These are phyloP conservation scores for Picathartes gymnocephalus DNA, from an alignment of 2,113 vertebrate genomes.

Conservation along the genomic window DNA sequence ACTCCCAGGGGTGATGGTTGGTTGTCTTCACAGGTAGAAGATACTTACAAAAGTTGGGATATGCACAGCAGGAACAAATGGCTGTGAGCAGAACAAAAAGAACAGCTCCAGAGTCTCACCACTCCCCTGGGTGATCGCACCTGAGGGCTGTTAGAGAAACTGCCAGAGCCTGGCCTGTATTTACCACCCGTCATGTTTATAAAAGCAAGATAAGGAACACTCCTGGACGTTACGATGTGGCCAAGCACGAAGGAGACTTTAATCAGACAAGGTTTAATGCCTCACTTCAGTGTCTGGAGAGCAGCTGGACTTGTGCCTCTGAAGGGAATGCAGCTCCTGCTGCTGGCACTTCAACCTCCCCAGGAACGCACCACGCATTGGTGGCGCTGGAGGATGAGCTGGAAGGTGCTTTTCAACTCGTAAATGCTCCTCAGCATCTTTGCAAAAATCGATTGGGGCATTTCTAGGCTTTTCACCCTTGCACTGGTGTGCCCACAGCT, in stretches of 20 bases:
- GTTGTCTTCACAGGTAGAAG: background rate
- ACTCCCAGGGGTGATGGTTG: background rate
- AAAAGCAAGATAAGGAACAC: background rate
- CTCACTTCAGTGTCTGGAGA: background rate
- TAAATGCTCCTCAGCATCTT: background rate
- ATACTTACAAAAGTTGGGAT: background rate
- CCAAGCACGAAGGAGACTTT: background rate
- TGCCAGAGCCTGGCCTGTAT: background rate
- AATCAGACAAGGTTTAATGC: background rate
- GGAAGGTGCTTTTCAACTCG: background rate
- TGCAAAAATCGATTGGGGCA: accelerated
- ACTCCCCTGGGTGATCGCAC: background rate
- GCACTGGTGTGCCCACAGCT: background rate
- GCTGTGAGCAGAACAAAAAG: background rate
- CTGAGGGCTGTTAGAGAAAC: background rate
- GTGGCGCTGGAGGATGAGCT: background rate
- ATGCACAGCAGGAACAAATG: background rate
- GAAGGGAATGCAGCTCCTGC: background rate
- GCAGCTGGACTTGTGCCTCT: background rate
- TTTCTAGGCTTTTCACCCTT: background rate
- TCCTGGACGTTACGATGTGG: background rate
- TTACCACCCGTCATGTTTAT: background rate
- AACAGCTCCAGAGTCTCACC: background rate
- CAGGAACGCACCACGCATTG: accelerated
- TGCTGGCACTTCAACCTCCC: background rate